Evolutionary conservation across 2,888 invertebrate genomes (phyloP).

Genomic region (Agrochola lota): DNA sequence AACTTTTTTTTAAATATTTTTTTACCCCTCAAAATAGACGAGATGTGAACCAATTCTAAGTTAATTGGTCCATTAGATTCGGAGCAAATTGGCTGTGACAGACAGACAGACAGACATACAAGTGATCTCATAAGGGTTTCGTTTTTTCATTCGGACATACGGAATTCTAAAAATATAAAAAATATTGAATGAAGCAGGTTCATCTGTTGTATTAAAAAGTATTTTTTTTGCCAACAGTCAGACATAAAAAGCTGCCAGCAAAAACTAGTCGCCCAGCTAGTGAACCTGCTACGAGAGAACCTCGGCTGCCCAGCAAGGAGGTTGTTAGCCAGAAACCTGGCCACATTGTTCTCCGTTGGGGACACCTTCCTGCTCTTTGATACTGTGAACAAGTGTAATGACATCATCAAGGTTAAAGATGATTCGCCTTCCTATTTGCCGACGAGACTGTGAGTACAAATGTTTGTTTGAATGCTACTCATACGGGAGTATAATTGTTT

Average conservation of each 20-base stretch:
- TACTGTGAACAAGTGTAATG: slow-evolving; percentile 99
- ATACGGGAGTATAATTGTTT: not conserved
- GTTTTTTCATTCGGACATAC: too few species aligned
- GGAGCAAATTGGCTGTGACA: too few species aligned
- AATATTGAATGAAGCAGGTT: not conserved
- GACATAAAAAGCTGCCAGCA: slow-evolving; percentile 99
- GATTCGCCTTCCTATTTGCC: slow-evolving; percentile 99
- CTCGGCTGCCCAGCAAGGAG: slow-evolving; percentile 98
- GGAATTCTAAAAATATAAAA: not conserved
- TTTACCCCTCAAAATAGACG: too few species aligned
- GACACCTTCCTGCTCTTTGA: slow-evolving; percentile 99
- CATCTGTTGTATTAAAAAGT: not conserved
- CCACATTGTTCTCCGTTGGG: slow-evolving; percentile 98
- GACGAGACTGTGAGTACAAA: slow-evolving; percentile 96
- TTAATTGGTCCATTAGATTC: too few species aligned
- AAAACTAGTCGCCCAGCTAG: slow-evolving; percentile 98
- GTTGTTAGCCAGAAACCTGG: slow-evolving; percentile 97
- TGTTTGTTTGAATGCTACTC: not conserved
- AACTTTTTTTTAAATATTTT: too few species aligned
- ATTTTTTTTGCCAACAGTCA: slow-evolving; percentile 90
- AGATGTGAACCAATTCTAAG: too few species aligned
- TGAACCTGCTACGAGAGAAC: slow-evolving; percentile 96
- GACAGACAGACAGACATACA: too few species aligned
- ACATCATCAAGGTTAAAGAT: slow-evolving; percentile 98
- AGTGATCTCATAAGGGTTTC: too few species aligned